Conservation (phyloP, 2,113 vertebrate species). For the Lasiurus cinereus region DNA sequence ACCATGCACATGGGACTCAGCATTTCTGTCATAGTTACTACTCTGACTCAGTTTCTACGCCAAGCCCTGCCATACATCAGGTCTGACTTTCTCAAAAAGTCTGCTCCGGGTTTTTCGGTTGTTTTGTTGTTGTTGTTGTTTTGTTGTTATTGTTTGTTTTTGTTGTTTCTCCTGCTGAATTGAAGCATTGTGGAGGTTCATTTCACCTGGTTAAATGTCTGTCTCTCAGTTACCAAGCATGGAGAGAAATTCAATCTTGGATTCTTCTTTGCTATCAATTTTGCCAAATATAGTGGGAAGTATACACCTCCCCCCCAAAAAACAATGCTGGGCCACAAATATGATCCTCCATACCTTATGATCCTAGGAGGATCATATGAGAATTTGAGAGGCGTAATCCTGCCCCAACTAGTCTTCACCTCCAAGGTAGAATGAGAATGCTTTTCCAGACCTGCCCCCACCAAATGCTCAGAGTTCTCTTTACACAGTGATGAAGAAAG, state of each 20-base stretch:
- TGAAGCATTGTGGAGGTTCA: background rate
- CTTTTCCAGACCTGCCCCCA: background rate
- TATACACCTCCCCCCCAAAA: background rate
- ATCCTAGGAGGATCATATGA: background rate
- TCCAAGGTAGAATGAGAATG: background rate
- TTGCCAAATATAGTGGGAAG: background rate
- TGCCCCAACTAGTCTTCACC: rapidly evolving
- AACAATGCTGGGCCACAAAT: background rate
- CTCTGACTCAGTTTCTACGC: background rate
- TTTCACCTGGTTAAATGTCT: background rate
- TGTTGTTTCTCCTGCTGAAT: background rate
- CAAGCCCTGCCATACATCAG: background rate
- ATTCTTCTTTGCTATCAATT: background rate
- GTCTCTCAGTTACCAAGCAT: background rate
- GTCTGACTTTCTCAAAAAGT: background rate
- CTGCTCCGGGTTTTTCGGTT: too few relatives aligned
- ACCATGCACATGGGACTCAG: background rate
- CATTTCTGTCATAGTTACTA: background rate
- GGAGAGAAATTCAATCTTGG: background rate
- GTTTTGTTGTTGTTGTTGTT: too few relatives aligned
- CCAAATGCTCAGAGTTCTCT: background rate
- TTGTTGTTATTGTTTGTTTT: background rate
- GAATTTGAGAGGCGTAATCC: background rate
- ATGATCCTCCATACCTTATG: background rate
- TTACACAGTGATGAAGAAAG: background rate